These are phyloP conservation scores for Pantala flavescens DNA, from an alignment of 1,140 invertebrate genomes.

Conservation along the genomic window DNA sequence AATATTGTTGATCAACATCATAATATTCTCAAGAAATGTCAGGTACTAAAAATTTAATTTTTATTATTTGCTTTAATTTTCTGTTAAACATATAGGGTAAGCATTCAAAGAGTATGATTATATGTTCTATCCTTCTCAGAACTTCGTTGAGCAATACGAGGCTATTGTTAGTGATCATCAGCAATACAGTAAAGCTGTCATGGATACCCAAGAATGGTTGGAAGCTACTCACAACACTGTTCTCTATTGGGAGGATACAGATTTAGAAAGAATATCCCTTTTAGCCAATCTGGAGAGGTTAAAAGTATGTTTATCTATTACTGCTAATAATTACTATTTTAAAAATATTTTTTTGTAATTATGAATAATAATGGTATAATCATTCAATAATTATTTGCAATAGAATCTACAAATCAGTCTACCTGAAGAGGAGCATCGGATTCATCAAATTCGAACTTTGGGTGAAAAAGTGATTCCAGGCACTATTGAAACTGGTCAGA, in stretches of 20 bases:
- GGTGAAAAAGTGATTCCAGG: conserved; percentile 85
- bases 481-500: conserved; percentile 73
- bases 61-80: not conserved
- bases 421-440: conserved; percentile 74
- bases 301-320: conserved; percentile 41
- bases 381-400: not conserved
- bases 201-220: conserved; percentile 84
- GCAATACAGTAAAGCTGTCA: conserved; percentile 79
- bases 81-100: conserved; percentile 11
- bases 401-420: conserved; percentile 64
- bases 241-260: conserved; percentile 73
- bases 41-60: conserved; percentile 34
- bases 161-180: conserved; percentile 85
- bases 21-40: conserved; percentile 53
- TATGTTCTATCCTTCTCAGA: conserved; percentile 25
- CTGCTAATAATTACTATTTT: not conserved
- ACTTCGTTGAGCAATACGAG: conserved; percentile 54
- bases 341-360: conserved; percentile 10
- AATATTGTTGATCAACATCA: conserved; percentile 49
- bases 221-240: conserved; percentile 78
- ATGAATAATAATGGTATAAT: conserved; percentile 1
- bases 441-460: conserved; percentile 64
- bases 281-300: conserved; percentile 86
- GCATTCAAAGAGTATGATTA: not conserved
- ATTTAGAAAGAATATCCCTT: conserved; percentile 76